These are phyloP conservation scores for Drosophila barbarae DNA, from an alignment of 2,888 invertebrate species.

Conservation along the genomic window DNA sequence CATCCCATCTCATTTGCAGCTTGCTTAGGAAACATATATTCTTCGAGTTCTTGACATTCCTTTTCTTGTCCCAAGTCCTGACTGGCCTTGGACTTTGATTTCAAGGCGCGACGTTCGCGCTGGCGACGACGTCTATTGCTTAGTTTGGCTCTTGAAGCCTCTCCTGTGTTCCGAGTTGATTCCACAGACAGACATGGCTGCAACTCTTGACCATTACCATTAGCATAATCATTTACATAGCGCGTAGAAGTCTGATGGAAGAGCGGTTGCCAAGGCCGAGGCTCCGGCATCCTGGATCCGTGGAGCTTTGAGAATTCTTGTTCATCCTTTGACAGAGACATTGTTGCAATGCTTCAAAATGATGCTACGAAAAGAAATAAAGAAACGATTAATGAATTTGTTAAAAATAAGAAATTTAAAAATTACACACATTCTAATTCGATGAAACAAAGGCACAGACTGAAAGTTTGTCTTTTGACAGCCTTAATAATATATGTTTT, in stretches of 20 bases:
- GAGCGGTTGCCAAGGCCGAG: no score
- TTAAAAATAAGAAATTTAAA: no score
- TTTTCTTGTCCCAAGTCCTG: background rate
- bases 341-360: background rate
- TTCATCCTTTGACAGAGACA: background rate
- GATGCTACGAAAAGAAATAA: background rate
- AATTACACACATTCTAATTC: no score
- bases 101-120: background rate
- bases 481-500: background rate
- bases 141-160: background rate
- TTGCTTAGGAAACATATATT: background rate
- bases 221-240: background rate
- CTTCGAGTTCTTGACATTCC: background rate
- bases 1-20: background rate
- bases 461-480: no score
- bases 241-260: no score
- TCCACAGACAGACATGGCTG: background rate
- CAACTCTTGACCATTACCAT: background rate
- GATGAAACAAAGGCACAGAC: background rate
- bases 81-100: background rate
- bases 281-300: no score
- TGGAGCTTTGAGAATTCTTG: no score
- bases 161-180: background rate
- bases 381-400: no score
- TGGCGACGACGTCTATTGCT: conserved; percentile 1